Evolutionary conservation across 2,113 vertebrate species (phyloP), one percentile per base, ranked within the genome.

Genomic region (Pseudolaguvia tuberculata): DNA sequence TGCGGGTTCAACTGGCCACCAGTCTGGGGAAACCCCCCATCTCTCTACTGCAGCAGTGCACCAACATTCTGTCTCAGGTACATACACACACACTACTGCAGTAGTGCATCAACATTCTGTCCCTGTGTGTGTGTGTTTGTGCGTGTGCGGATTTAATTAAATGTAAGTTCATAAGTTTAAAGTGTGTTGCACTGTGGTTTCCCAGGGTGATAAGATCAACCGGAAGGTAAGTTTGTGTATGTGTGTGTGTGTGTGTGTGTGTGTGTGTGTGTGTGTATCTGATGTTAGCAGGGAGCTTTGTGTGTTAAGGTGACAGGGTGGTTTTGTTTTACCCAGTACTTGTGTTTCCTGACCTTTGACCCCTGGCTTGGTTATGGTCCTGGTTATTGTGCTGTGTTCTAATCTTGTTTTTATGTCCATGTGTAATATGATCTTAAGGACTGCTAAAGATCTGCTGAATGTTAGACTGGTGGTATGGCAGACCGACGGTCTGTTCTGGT

Each of bases 61-160:
- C 97, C 90, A 98, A 98, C 91, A 99, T 99, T 84, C 93, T 99
- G 13, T 96, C 97, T 0, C 97, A 99, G 97, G 97, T 99, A 93
- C 21, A 25, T 31, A n/a, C 2, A 23, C 57, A 35, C 23, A 58
- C 56, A 17, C 57, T 10, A 18, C 31, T 35, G 4, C 25, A 12
- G 11, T 25, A 2, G 55, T 25, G 55, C 55, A 4, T 2, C 23
- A 27, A 27, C 13, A 1, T 23, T 65, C 39, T n/a, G n/a, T n/a
- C n/a, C n/a, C n/a, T 58, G 17, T 62, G 75, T 68, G 52, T 55
- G 29, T 70, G 59, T 50, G 50, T 76, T 85, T 73, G 85, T 58
- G 73, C 67, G n/a, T 29, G 47, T 63, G 21, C 70, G n/a, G n/a
- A n/a, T n/a, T n/a, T n/a, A n/a, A n/a, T 45, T 39, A 20, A 2